These are phyloP conservation scores for Electrona antarctica DNA, from an alignment of 2,113 vertebrate species.

Conservation along the genomic window DNA sequence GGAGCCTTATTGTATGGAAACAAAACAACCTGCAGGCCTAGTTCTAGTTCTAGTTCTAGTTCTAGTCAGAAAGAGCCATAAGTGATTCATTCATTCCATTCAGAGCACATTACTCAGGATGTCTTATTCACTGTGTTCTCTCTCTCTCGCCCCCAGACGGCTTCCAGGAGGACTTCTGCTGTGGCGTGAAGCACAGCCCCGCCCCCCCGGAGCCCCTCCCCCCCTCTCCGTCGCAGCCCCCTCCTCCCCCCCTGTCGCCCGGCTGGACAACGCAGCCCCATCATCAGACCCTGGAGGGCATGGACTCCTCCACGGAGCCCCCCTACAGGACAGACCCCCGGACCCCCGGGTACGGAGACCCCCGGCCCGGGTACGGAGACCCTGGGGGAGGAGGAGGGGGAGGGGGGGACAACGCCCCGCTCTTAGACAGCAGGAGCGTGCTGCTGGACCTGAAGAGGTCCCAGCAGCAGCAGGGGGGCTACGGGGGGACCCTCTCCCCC, in stretches of 20 bases:
- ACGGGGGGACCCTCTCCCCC: constrained; percentile 25
- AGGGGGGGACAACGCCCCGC: constrained; percentile 71
- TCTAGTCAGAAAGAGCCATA: no score
- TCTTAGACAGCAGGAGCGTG: constrained; percentile 85
- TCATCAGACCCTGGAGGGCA: constrained; percentile 12
- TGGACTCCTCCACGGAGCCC: constrained; percentile 51
- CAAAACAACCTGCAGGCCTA: no score
- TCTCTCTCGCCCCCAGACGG: constrained; percentile 76
- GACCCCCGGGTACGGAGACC: constrained; percentile 66
- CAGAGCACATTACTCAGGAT: no score
- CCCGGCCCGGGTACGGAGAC: constrained; percentile 68
- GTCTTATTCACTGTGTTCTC: no score
- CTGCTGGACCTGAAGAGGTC: constrained; percentile 87
- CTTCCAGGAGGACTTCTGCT: constrained; percentile 96
- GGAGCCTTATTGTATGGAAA: no score
- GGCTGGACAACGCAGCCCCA: constrained; percentile 27
- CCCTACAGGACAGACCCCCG: constrained; percentile 76
- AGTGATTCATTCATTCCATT: no score
- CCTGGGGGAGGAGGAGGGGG: constrained; percentile 66
- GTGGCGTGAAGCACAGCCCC: constrained; percentile 82
- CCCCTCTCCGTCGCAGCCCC: constrained; percentile 17
- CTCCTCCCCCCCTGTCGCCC: no score
- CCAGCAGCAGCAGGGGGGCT: constrained; percentile 76
- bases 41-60: no score
- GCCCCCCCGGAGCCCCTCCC: constrained; percentile 55